phyloP scores from a whole-genome alignment of 2,888 invertebrate species.

The Cristatella mucedo region DNA sequence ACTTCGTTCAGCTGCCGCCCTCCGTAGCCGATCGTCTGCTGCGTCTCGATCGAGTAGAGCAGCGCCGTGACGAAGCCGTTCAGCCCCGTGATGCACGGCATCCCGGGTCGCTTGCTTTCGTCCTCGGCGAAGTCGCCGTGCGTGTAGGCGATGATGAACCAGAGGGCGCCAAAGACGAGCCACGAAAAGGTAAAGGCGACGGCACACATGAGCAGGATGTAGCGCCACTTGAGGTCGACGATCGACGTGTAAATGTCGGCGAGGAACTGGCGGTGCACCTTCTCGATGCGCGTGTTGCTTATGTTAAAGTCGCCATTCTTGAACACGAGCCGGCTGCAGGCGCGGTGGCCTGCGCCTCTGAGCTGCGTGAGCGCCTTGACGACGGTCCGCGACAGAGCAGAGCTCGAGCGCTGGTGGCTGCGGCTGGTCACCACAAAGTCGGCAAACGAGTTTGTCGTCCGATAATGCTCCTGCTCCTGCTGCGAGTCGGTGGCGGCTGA shows the following conservation, averaged over 20 bases:
- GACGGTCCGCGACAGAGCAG: too few relatives aligned
- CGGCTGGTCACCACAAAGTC: too few relatives aligned
- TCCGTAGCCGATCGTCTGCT: conserved; percentile 86
- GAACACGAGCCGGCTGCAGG: conserved; percentile 75
- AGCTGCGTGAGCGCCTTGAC: too few relatives aligned
- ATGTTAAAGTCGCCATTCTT: conserved; percentile 97
- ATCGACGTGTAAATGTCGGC: conserved; percentile 48
- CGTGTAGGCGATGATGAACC: conserved; percentile 84
- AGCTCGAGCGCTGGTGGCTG: too few relatives aligned
- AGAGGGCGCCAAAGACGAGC: conserved; percentile 76
- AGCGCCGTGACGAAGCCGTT: conserved; percentile 79
- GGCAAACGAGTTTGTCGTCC: too few relatives aligned
- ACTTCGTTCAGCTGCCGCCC: conserved; percentile 70
- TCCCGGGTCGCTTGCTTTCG: conserved; percentile 51
- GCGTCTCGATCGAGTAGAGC: conserved; percentile 87
- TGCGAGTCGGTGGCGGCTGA: too few relatives aligned
- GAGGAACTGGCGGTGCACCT: conserved; percentile 75
- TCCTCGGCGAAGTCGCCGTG: conserved; percentile 67
- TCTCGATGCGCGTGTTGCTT: conserved; percentile 82
- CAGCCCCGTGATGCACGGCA: conserved; percentile 74
- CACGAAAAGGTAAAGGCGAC: conserved; percentile 58
- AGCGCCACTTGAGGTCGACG: conserved; percentile 43
- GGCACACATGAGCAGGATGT: conserved; percentile 40
- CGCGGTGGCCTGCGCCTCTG: too few relatives aligned
- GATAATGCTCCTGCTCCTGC: too few relatives aligned